These are phyloP conservation scores for Calyptommatus sinebrachiatus DNA, from an alignment of 2,113 vertebrate species.

Conservation along the genomic window DNA sequence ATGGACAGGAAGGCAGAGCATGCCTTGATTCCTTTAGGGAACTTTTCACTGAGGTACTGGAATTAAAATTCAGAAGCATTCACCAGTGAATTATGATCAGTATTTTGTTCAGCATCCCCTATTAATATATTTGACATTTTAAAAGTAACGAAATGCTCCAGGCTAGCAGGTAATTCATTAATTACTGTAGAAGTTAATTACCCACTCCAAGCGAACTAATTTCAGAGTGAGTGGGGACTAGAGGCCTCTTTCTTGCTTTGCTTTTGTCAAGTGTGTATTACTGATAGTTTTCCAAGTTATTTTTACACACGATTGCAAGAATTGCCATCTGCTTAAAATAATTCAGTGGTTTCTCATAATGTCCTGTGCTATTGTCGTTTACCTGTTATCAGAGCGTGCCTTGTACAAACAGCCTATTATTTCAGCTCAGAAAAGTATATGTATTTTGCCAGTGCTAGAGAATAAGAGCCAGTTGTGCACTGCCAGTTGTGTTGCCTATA, in stretches of 20 bases:
- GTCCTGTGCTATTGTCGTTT: not conserved
- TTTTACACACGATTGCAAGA: not conserved
- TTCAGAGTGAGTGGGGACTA: not conserved
- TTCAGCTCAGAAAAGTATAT: not conserved
- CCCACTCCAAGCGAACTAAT: not conserved
- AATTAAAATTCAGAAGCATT: not conserved
- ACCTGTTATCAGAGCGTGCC: not conserved
- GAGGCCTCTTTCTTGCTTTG: not conserved
- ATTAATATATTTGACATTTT: not conserved
- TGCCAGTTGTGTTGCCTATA: not conserved
- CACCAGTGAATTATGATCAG: not conserved
- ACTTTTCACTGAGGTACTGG: not conserved
- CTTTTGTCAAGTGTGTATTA: conserved; percentile 26
- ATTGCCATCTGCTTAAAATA: conserved; percentile 14
- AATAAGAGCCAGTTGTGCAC: not conserved
- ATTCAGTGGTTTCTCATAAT: conserved; percentile 17
- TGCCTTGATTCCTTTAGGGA: not conserved
- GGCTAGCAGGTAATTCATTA: not conserved
- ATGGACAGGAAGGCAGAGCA: not conserved
- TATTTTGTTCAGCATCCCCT: not conserved
- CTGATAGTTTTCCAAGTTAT: conserved; percentile 5
- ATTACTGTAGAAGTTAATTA: not conserved
- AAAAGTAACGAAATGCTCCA: conserved; percentile 18
- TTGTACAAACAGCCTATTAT: not conserved
- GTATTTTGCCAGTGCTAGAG: not conserved